Evolutionary conservation across 64 coral and sea anemone genomes (phyloP).

Genomic region (Astreopora myriophthalma): DNA sequence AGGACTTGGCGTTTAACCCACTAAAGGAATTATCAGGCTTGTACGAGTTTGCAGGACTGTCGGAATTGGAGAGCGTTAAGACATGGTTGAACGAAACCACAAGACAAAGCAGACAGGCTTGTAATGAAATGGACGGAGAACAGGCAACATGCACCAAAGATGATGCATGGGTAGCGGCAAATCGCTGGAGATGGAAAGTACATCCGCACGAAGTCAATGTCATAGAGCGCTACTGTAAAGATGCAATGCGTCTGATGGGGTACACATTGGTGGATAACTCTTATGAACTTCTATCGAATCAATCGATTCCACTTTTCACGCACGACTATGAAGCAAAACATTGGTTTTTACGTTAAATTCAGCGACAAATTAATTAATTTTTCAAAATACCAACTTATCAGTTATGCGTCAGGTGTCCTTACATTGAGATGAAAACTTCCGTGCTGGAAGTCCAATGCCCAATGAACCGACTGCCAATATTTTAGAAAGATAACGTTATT

Average conservation of each 20-base stretch:
- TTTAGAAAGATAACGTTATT: too few relatives aligned
- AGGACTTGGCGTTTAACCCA: conserved; percentile 15
- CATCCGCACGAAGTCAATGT: conserved; percentile 1
- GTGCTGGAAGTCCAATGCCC: too few relatives aligned
- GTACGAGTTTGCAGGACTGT: conserved; percentile 24
- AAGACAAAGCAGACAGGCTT: not conserved
- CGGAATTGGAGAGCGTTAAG: not conserved
- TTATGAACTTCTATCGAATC: not conserved
- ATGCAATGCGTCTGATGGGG: not conserved
- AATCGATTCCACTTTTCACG: not conserved
- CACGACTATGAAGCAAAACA: conserved; percentile 2
- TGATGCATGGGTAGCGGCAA: not conserved
- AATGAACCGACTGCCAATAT: too few relatives aligned
- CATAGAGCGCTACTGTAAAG: not conserved
- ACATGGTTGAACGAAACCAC: conserved; percentile 15
- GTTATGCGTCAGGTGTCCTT: too few relatives aligned
- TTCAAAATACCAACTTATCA: too few relatives aligned
- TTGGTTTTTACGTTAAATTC: not conserved
- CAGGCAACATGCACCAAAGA: conserved; percentile 1
- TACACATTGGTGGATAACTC: not conserved
- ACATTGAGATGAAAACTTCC: not conserved
- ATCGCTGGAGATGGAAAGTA: conserved; percentile 30
- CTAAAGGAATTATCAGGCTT: not conserved
- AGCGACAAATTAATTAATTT: not conserved
- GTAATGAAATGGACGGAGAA: not conserved